phyloP scores from a whole-genome alignment of 2,113 vertebrate species.

The Engystomops pustulosus region DNA sequence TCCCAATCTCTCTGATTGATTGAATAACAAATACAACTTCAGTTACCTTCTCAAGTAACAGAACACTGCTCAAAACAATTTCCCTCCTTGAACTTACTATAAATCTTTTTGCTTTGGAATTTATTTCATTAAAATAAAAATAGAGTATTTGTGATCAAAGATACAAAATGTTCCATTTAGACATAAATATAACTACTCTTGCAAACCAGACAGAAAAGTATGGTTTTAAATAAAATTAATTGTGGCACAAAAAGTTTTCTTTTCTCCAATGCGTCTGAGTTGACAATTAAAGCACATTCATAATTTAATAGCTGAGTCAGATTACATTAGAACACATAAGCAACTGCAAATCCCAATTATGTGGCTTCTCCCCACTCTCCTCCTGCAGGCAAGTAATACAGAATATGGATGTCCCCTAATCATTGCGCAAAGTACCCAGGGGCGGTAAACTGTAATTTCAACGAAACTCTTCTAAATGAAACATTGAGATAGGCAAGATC shows the following conservation, averaged over 20 bases:
- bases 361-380: conserved; percentile 61
- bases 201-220: not conserved
- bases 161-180: not conserved
- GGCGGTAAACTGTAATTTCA: not conserved
- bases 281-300: conserved; percentile 41
- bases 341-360: conserved; percentile 65
- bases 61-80: too few relatives aligned
- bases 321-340: conserved; percentile 65
- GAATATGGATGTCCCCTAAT: conserved; percentile 23
- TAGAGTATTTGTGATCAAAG: not conserved
- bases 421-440: not conserved
- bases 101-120: too few relatives aligned
- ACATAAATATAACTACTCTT: not conserved
- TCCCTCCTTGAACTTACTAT: too few relatives aligned
- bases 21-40: too few relatives aligned
- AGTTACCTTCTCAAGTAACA: too few relatives aligned
- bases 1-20: too few relatives aligned
- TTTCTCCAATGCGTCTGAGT: not conserved
- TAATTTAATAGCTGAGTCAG: conserved; percentile 58
- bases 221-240: not conserved
- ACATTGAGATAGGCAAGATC: not conserved
- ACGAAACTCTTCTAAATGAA: conserved; percentile 3
- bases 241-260: conserved; percentile 36
- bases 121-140: not conserved
- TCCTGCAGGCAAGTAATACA: conserved; percentile 14